These are phyloP conservation scores for Papilio dardanus DNA, from an alignment of 1,140 invertebrate genomes.

Conservation along the genomic window DNA sequence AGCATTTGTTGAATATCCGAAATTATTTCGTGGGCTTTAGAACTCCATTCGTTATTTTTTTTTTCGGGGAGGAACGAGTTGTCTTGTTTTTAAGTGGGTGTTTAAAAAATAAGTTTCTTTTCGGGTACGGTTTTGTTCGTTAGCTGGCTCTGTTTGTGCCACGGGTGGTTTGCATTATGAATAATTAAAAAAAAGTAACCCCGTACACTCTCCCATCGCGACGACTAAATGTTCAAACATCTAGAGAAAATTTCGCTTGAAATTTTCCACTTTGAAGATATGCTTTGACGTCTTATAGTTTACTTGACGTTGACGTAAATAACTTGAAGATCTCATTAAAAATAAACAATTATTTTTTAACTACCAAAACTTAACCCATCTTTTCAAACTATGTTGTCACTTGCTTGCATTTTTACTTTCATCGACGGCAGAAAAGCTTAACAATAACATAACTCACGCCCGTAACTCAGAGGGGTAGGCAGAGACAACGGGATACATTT, in stretches of 20 bases:
- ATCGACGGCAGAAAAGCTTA: too few species aligned
- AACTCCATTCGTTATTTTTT: slow-evolving; percentile 58
- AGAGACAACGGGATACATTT: too few species aligned
- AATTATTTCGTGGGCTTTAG: slow-evolving; percentile 68
- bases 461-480: too few species aligned
- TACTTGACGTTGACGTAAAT: background rate
- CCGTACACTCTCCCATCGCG: slow-evolving; percentile 15
- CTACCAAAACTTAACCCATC: background rate
- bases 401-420: background rate
- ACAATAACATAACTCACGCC: too few species aligned
- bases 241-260: background rate
- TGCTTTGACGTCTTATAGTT: slow-evolving; percentile 31
- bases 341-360: slow-evolving; percentile 21
- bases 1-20: slow-evolving; percentile 73
- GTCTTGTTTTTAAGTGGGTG: slow-evolving; percentile 62
- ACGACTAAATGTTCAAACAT: slow-evolving; percentile 21
- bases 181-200: slow-evolving; percentile 34
- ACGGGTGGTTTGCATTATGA: slow-evolving; percentile 25
- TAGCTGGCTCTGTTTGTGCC: slow-evolving; percentile 39
- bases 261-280: slow-evolving; percentile 18
- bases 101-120: slow-evolving; percentile 62
- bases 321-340: slow-evolving; percentile 15
- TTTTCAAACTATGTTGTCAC: background rate
- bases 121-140: slow-evolving; percentile 48
- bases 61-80: slow-evolving; percentile 44